Evolutionary conservation across 2,797 vertebrate genomes (phyloP), one percentile per base, ranked within the genome.

Genomic region (Delichon dasypus): DNA sequence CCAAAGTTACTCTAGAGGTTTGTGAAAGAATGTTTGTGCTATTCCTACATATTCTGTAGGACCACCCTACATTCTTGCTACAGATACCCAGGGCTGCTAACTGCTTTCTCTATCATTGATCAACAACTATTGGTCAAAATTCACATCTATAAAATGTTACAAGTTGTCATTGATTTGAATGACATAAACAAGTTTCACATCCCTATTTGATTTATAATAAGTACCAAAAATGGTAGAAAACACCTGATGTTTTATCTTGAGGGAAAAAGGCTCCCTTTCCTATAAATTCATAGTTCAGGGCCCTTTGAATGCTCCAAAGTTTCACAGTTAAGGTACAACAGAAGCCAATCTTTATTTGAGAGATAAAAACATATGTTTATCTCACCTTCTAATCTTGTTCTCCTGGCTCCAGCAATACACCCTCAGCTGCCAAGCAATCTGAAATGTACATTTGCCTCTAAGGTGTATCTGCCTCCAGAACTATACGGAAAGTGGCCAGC

Each of bases 301-400:
- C 23, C n/a, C 51, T 91, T 87, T 66, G 51, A 29, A 88, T 34
- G 15, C 19, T 91, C 34, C 48, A 30, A 66, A 88, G 26, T 85
- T 94, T 86, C 66, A 54, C 29, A 67, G 44, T 60, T 84, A 92
- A 83, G 42, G 62, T 89, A 72, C 36, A 70, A 70, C 68, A 81
- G 70, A 88, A 95, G 73, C 68, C 66, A 95, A 70, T 84, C 82
- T 89, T 88, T 88, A 91, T 81, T 81, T 92, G 58, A 75, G 66
- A 92, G 90, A 81, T 92, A 95, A 95, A 95, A 93, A 77, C 81
- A 60, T 94, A 90, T 64, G 87, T 93, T 95, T 95, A 94, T 92
- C 62, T 95, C 93, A 92, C 91, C 92, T 95, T 93, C 89, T 88
- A 88, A 89, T 92, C 96, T 89, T 93, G 87, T 88, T 91, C 89